Base-by-base conservation (phyloP, 2,888 invertebrate species). In the Choreutis nemorana region DNA sequence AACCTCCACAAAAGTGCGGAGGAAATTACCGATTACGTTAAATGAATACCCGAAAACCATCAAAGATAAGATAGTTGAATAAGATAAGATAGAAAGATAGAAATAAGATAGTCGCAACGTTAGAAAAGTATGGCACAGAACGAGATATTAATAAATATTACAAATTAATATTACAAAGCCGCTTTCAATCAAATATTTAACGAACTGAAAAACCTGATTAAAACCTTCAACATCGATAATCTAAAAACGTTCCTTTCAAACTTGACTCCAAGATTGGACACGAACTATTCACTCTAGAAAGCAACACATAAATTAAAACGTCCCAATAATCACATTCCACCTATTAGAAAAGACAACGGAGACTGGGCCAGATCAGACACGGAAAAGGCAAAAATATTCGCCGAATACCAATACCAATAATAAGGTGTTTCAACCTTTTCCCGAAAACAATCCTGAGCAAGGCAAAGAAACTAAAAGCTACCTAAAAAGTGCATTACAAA, bases 1-100 rank as follows among this genome's bases (percentile, higher is more conserved):
- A 6, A 18, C 8, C 8, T 5, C 18, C 5, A 18, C 18, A 6
- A 18, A 18, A 18, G 8, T 6, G 3, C 8, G 2, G 30, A 28
- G 6, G 31, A 31, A 3, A 29, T 37, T 8, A 5, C 18, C 18
- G 5, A 5, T 6, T 6, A 18, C 18, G 18, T 8, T 6, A 18
- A 6, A 18, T 8, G 18, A 5, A 18, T 18, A 5, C 18, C 5
- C 5, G 18, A 18, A 8, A 18, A 18, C 8, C 8, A 18, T 6
- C 5, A 18, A 8, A 18, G 18, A 18, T 6, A 18, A 18, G 4
- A 18, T 8, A 18, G 18, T 6, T 5, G 8, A 18, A n/a, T n/a
- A n/a, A n/a, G n/a, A n/a, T n/a, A n/a, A n/a, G n/a, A n/a, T n/a
- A n/a, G n/a, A n/a, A n/a, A n/a, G n/a, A n/a, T n/a, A n/a, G n/a